These are phyloP conservation scores for Toxonevra muliebris DNA, from an alignment of 2,888 invertebrate species.

Conservation along the genomic window DNA sequence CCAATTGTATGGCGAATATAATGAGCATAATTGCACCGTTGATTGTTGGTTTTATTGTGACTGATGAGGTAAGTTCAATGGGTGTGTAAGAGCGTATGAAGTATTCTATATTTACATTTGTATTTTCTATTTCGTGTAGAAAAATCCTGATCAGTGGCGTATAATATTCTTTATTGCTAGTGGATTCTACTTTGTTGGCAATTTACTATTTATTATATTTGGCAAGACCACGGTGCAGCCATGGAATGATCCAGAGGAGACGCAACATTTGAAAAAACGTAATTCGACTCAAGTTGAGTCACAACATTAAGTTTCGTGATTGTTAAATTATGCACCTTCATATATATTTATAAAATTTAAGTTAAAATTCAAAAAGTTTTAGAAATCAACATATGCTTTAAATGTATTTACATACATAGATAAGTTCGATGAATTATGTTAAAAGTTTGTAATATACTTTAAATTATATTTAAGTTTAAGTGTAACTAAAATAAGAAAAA, in stretches of 20 bases:
- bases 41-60: conserved; percentile 75
- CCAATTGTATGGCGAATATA: conserved; percentile 81
- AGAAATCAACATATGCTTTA: conserved; percentile 15
- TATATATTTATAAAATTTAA: conserved; percentile 12
- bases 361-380: conserved; percentile 12
- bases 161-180: conserved; percentile 79
- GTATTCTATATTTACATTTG: conserved; percentile 19
- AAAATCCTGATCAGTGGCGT: conserved; percentile 74
- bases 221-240: conserved; percentile 73
- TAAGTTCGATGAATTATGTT: conserved; percentile 21
- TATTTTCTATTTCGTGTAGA: conserved; percentile 65
- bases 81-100: not conserved
- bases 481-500: not conserved
- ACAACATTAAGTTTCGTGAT: conserved; percentile 48
- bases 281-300: conserved; percentile 57
- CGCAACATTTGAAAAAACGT: conserved; percentile 44
- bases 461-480: conserved; percentile 11
- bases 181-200: conserved; percentile 74
- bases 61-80: conserved; percentile 71
- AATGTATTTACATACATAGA: conserved; percentile 17
- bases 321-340: not conserved
- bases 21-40: conserved; percentile 83
- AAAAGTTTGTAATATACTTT: conserved; percentile 1
- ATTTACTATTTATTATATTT: conserved; percentile 75
- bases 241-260: conserved; percentile 72